A percentile compares a stretch with the other conserved stretches of the same genome.
Conservation (phyloP, 2,113 vertebrate species). For the Serilophus lunatus region DNA sequence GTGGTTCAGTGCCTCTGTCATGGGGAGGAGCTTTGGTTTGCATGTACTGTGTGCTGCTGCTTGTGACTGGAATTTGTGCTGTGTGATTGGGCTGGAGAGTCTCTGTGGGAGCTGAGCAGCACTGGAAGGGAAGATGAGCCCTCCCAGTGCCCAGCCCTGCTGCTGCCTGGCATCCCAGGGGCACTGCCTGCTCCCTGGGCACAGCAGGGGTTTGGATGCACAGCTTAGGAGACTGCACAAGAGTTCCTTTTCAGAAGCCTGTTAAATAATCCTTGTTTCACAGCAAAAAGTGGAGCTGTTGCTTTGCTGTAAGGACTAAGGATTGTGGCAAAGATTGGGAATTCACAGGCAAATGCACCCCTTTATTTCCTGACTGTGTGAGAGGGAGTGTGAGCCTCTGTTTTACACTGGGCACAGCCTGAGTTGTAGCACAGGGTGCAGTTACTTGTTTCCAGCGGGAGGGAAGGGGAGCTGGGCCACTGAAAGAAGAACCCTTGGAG, state of each 20-base stretch:
- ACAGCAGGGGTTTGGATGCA: neutral
- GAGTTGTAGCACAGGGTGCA: neutral
- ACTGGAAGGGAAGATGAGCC: neutral
- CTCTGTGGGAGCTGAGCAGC: neutral
- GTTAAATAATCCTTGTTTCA: neutral
- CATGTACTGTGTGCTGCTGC: fast-evolving
- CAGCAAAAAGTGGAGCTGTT: neutral
- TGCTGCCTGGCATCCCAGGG: neutral
- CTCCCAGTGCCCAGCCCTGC: neutral
- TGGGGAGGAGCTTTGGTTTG: neutral
- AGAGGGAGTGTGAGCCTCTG: neutral
- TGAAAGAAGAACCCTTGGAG: neutral
- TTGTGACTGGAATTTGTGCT: neutral
- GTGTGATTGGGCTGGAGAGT: neutral
- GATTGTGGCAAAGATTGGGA: neutral
- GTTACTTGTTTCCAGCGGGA: neutral
- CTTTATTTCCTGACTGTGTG: neutral
- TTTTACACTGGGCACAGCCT: neutral
- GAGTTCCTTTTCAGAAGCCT: neutral
- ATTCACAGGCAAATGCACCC: neutral
- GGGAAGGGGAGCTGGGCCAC: neutral
- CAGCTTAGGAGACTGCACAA: neutral
- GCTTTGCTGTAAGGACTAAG: neutral
- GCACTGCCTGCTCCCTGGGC: neutral
- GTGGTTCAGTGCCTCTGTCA: neutral